A percentile compares a stretch with the other conserved stretches of the same genome.
phyloP scores from a whole-genome alignment of 2,113 vertebrate species.

The Pandion haliaetus region DNA sequence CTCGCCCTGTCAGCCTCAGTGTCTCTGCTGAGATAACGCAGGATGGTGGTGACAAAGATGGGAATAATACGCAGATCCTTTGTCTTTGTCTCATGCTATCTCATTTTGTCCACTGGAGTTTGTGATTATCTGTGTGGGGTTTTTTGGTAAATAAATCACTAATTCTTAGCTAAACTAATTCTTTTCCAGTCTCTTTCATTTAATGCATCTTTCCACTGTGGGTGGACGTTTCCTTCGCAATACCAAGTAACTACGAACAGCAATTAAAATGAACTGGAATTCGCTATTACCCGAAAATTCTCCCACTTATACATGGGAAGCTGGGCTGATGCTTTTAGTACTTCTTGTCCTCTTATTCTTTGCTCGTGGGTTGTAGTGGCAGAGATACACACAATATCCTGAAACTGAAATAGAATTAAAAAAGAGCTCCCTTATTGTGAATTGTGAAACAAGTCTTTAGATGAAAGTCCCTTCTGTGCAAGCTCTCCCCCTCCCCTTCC shows the following conservation, averaged over 20 bases:
- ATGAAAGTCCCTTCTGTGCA: background rate
- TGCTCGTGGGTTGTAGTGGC: background rate
- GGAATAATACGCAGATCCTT: background rate
- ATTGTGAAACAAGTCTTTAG: background rate
- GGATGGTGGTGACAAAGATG: background rate
- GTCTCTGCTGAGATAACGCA: background rate
- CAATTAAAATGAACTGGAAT: background rate
- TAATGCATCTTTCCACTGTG: background rate
- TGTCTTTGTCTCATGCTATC: background rate
- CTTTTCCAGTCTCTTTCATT: background rate
- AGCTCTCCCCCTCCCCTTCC: background rate
- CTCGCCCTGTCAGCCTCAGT: background rate
- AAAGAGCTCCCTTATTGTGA: background rate
- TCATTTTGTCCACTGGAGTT: background rate
- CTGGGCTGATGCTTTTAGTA: background rate
- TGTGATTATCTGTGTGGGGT: background rate
- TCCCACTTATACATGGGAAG: background rate
- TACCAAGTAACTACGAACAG: background rate
- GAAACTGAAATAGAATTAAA: background rate
- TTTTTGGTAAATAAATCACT: background rate
- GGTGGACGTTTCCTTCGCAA: background rate
- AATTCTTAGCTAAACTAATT: background rate
- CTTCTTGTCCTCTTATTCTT: background rate
- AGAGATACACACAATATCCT: background rate
- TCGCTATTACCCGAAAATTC: background rate